Base-by-base conservation (phyloP, 1,140 invertebrate genomes). In the Asbolus verrucosus region DNA sequence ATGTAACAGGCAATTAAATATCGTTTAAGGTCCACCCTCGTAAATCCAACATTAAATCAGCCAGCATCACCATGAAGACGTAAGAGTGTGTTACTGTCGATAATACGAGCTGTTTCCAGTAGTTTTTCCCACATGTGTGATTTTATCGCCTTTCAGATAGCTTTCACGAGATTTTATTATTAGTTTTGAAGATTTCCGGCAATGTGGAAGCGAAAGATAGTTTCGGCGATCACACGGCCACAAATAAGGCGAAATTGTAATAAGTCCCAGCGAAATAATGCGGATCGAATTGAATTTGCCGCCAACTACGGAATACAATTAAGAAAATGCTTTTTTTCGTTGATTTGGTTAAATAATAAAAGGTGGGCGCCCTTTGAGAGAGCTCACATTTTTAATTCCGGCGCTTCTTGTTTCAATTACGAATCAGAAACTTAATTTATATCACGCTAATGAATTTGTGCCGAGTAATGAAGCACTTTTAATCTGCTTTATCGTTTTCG, bases 391-490 rank as follows among this genome's bases (percentile, higher is more conserved):
- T 63, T 65, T 65, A 65, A 65, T 65, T 65, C 62, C 6, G 6
- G 36, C 11, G 39, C 62, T 71, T 67, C 66, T 54, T 67, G 38
- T 41, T 41, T 67, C 66, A 60, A 67, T 67, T 67, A 67, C 59
- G 66, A 60, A 38, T 41, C 46, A 67, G 60, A 69, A 69, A 69
- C 54, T 62, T 43, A 69, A 69, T 69, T 62, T 62, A 63, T 43
- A 62, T 41, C 21, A 46, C 54, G 67, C 36, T 69, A 69, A 69
- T 69, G 67, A 69, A 69, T 69, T 69, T 69, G 39, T 24, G 41
- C 39, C 24, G 11, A 43, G 54, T 61, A 69, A 69, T 61, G 41
- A 69, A 69, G 60, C 60, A 61, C 54, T 54, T 50, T 63, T 69
- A 61, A 63, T 69, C 67, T 69, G 59, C 67, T 69, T 69, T 43